Evolutionary conservation across 2,113 vertebrate genomes (phyloP).

Genomic region (Tretioscincus oriximinensis): DNA sequence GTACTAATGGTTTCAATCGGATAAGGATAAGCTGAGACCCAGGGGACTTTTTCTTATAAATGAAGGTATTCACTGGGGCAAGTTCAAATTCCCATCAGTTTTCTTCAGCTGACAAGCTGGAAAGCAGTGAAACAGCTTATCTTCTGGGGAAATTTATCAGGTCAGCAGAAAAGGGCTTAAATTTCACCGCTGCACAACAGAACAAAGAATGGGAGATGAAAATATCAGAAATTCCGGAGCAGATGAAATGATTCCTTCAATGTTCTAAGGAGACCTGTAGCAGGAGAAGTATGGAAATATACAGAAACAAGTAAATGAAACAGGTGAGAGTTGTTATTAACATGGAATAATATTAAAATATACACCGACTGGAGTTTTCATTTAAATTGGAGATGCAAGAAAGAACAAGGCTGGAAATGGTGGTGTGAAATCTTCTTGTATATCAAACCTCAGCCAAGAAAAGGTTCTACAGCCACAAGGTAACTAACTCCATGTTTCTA

Average conservation of each 20-base stretch:
- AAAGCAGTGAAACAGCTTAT: not conserved
- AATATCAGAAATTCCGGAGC: not conserved
- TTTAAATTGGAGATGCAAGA: slow-evolving; percentile 24
- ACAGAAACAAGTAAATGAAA: not conserved
- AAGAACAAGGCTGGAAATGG: slow-evolving; percentile 19
- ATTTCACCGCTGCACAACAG: not conserved
- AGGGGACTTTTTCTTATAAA: slow-evolving; percentile 3
- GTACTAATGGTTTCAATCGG: not conserved
- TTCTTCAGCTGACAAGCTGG: not conserved
- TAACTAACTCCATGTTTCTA: slow-evolving; percentile 18
- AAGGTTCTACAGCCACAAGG: slow-evolving; percentile 43
- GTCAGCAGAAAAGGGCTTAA: not conserved
- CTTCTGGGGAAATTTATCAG: not conserved
- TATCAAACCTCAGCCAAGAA: not conserved
- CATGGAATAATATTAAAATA: not conserved
- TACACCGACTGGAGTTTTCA: slow-evolving; percentile 22
- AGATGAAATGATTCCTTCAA: not conserved
- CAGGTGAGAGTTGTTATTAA: slow-evolving; percentile 14
- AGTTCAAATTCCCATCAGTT: not conserved
- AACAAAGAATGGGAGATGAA: not conserved
- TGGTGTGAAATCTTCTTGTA: slow-evolving; percentile 13
- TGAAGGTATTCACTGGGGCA: not conserved
- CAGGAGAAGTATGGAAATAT: accelerated
- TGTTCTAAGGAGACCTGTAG: not conserved
- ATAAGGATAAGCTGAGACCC: not conserved